phyloP scores from a whole-genome alignment of 2,113 vertebrate genomes.

The Brachirus orientalis region DNA sequence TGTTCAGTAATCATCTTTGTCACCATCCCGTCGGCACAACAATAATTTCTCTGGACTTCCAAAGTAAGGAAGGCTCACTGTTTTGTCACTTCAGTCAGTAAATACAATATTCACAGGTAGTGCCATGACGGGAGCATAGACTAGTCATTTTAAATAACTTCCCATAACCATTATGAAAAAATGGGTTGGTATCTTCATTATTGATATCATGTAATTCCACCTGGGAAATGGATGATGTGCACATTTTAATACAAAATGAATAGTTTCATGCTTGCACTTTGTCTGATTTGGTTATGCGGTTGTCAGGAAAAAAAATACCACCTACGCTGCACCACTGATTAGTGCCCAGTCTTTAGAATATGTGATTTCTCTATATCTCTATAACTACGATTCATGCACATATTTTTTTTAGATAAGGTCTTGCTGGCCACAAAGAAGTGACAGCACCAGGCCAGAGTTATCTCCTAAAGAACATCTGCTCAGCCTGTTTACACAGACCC shows the following conservation, averaged over 20 bases:
- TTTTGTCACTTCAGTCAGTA: constrained; percentile 7
- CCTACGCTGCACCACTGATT: constrained; percentile 39
- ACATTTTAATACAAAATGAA: constrained; percentile 69
- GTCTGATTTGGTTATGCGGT: constrained; percentile 54
- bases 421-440: constrained; percentile 65
- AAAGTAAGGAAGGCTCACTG: no score
- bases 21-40: no score
- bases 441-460: constrained; percentile 73
- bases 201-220: constrained; percentile 44
- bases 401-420: constrained; percentile 71
- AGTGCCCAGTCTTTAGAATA: constrained; percentile 17
- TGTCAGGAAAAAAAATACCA: constrained; percentile 45
- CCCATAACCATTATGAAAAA: constrained; percentile 18
- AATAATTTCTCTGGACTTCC: no score
- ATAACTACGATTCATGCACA: constrained; percentile 66
- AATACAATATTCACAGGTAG: not conserved
- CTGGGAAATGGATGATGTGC: constrained; percentile 6
- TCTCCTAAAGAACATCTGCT: constrained; percentile 84
- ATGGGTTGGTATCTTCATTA: constrained; percentile 4
- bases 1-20: no score
- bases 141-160: constrained; percentile 32
- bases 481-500: constrained; percentile 71
- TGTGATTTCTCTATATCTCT: constrained; percentile 40
- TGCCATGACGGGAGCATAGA: not conserved
- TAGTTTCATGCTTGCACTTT: constrained; percentile 53